Evolutionary conservation across 2,113 vertebrate species (phyloP).

Genomic region (Phylloscopus trochilus): DNA sequence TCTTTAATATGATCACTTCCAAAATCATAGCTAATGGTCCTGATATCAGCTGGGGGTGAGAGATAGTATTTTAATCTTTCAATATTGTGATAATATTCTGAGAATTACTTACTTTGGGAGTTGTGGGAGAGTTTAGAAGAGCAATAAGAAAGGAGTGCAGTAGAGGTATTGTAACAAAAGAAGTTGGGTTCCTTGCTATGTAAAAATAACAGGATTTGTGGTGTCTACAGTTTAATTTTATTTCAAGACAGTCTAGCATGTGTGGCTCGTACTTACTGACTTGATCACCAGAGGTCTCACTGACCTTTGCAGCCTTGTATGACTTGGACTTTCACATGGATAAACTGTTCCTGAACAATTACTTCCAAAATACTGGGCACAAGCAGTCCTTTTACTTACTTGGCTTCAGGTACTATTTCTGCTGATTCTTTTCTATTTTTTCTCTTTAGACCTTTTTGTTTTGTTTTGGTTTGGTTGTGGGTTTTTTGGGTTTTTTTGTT

Average conservation of each 20-base stretch:
- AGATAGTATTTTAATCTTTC: neutral
- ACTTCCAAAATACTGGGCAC: conserved; percentile 29
- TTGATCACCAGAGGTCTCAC: conserved; percentile 61
- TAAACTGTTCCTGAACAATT: conserved; percentile 59
- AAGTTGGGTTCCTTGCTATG: neutral
- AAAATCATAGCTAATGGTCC: neutral
- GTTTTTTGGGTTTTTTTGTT: neutral
- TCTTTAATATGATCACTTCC: neutral
- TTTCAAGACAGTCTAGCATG: neutral
- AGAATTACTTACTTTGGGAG: neutral
- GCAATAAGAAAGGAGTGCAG: neutral
- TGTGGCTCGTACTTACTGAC: conserved; percentile 5
- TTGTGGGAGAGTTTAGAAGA: neutral
- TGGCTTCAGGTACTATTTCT: neutral
- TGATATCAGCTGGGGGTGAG: neutral
- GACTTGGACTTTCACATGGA: conserved; percentile 37
- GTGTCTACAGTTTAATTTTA: neutral
- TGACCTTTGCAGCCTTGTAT: conserved; percentile 56
- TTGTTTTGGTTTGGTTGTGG: neutral
- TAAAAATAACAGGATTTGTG: conserved; percentile 10
- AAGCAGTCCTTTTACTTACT: conserved; percentile 39
- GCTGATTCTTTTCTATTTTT: neutral
- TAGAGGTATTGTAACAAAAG: neutral
- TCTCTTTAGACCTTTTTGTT: neutral
- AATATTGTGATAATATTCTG: neutral